phyloP scores from a whole-genome alignment of 1,140 invertebrate species.

The Macrocentrus cingulum region DNA sequence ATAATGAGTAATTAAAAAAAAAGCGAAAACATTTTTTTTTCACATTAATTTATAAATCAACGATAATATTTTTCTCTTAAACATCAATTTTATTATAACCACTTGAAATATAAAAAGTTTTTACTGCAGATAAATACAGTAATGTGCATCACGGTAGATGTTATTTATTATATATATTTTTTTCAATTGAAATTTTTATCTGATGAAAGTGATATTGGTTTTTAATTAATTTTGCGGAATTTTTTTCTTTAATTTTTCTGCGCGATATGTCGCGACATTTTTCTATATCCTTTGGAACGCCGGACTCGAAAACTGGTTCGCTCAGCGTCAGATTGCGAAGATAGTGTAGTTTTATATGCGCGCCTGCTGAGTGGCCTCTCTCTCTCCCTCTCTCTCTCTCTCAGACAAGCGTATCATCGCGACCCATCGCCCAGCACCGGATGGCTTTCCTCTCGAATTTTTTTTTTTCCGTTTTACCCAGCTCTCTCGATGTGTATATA shows the following conservation, averaged over 20 bases:
- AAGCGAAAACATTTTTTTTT: not conserved
- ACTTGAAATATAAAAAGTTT: no score
- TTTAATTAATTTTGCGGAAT: no score
- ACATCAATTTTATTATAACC: no score
- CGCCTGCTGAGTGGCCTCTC: constrained; percentile 12
- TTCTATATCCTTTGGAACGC: no score
- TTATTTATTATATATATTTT: no score
- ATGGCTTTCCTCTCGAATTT: constrained; percentile 55
- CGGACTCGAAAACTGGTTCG: constrained; percentile 49
- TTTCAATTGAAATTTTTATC: no score
- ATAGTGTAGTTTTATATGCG: constrained; percentile 54
- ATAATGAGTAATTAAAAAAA: not conserved
- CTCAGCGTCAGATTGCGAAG: constrained; percentile 56
- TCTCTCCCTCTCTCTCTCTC: constrained; percentile 2
- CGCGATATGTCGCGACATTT: no score
- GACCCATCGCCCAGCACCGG: constrained; percentile 48
- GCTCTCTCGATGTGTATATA: constrained; percentile 45
- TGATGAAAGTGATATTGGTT: no score
- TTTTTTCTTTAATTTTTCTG: no score
- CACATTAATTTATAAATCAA: not conserved
- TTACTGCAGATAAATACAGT: not conserved
- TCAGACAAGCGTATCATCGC: constrained; percentile 41
- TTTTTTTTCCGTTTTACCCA: constrained; percentile 53
- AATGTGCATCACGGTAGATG: no score
- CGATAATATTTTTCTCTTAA: no score